Percentiles rank a stretch among this genome's conserved stretches.
Conservation (phyloP, 2,888 invertebrate genomes). For the Rambutsinella grinnellia region DNA sequence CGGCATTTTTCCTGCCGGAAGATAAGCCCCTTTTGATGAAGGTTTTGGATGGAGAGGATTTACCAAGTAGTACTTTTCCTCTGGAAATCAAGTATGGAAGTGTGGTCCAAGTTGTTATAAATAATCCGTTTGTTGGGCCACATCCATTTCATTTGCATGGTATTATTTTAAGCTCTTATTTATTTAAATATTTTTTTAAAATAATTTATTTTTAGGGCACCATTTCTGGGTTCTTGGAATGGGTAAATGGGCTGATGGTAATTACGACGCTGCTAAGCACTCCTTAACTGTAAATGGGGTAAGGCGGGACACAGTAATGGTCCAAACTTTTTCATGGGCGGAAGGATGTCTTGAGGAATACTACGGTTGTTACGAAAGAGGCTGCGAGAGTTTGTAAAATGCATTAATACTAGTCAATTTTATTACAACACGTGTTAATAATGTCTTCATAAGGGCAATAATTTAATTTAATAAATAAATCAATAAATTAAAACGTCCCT, state of each 20-base stretch:
- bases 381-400: constrained; percentile 29
- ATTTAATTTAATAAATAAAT: no score
- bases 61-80: constrained; percentile 16
- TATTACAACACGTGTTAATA: no score
- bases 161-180: background rate
- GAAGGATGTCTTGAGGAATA: constrained; percentile 7
- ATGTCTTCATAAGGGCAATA: no score
- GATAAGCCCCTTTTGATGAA: constrained; percentile 50
- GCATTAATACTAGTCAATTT: no score
- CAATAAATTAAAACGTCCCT: no score
- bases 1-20: constrained; percentile 12
- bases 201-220: background rate
- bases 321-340: constrained; percentile 40
- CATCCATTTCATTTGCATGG: constrained; percentile 65
- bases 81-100: constrained; percentile 31
- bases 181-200: background rate
- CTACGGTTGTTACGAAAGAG: constrained; percentile 23
- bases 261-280: constrained; percentile 28
- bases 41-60: constrained; percentile 33
- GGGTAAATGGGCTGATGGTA: constrained; percentile 37
- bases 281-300: constrained; percentile 25
- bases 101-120: constrained; percentile 57
- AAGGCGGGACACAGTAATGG: constrained; percentile 50
- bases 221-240: constrained; percentile 59
- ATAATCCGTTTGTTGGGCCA: constrained; percentile 36